These are phyloP conservation scores for Serranus cabrilla DNA, from an alignment of 2,797 vertebrate species.

Conservation along the genomic window DNA sequence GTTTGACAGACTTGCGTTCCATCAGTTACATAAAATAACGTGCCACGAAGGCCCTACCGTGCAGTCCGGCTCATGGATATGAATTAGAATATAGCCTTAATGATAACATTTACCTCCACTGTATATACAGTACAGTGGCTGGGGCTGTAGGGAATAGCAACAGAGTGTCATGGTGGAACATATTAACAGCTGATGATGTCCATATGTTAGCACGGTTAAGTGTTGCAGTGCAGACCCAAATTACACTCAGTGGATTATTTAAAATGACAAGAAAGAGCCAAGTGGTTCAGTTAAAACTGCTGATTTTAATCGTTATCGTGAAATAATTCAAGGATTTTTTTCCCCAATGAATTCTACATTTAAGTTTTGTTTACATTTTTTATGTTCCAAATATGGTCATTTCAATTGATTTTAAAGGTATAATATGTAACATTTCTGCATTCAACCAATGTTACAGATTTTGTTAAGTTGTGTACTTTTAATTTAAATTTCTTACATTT, in stretches of 20 bases:
- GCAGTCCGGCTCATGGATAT: slow-evolving; percentile 82
- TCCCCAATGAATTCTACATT: background rate
- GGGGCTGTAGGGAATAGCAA: slow-evolving; percentile 87
- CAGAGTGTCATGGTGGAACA: slow-evolving; percentile 84
- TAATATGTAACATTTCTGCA: too few relatives aligned
- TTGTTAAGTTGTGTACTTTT: too few relatives aligned
- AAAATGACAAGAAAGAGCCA: slow-evolving; percentile 26
- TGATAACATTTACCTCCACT: slow-evolving; percentile 89
- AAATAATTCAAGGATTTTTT: background rate
- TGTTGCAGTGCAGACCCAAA: slow-evolving; percentile 48
- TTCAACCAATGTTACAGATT: too few relatives aligned
- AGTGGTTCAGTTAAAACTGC: slow-evolving; percentile 13
- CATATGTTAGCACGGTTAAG: slow-evolving; percentile 82
- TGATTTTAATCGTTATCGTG: slow-evolving; percentile 16
- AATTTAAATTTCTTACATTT: too few relatives aligned
- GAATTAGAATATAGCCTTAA: slow-evolving; percentile 86
- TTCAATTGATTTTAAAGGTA: too few relatives aligned
- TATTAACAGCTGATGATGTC: slow-evolving; percentile 89
- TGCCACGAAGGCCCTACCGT: slow-evolving; percentile 77
- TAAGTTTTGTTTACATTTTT: background rate
- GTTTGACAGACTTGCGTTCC: slow-evolving; percentile 81
- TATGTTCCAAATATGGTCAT: background rate
- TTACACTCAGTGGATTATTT: slow-evolving; percentile 38
- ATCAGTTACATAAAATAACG: slow-evolving; percentile 80
- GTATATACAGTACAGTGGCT: slow-evolving; percentile 87